Evolutionary conservation across 2,113 vertebrate species (phyloP).

Genomic region (Serilophus lunatus): DNA sequence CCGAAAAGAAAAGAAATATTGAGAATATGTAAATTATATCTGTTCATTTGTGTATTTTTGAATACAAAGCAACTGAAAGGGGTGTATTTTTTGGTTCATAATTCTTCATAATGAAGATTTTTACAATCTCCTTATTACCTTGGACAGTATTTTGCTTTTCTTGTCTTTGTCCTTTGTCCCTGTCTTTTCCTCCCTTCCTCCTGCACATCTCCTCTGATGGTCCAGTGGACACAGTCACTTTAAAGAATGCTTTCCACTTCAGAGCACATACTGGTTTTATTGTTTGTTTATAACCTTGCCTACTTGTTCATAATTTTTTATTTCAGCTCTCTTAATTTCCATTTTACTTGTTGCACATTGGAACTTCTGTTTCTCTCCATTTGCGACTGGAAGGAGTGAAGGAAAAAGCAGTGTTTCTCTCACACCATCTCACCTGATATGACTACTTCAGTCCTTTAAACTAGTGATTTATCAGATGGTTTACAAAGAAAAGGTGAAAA

Average conservation of each 20-base stretch:
- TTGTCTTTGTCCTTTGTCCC: conserved; percentile 13
- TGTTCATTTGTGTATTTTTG: background rate
- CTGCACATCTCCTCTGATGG: background rate
- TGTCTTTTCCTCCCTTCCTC: conserved; percentile 43
- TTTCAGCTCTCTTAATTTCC: background rate
- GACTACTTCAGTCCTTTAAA: background rate
- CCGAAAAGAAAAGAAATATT: background rate
- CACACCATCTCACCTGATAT: background rate
- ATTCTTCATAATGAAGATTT: background rate
- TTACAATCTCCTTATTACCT: background rate
- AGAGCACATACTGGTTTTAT: background rate
- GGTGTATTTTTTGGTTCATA: background rate
- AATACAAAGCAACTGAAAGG: background rate
- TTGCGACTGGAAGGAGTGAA: background rate
- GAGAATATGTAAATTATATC: background rate
- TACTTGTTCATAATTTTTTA: background rate
- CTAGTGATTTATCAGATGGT: background rate
- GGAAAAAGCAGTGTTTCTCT: background rate
- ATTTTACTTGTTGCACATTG: background rate
- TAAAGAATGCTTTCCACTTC: conserved; percentile 23
- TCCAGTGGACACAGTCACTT: conserved; percentile 24
- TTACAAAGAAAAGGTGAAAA: background rate
- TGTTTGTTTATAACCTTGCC: conserved; percentile 23
- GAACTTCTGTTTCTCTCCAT: background rate
- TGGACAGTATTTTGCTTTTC: background rate